Percentiles rank a stretch among this genome's conserved stretches.
Evolutionary conservation across 2,888 invertebrate species (phyloP).

Genomic region (Flexamia atlantica): DNA sequence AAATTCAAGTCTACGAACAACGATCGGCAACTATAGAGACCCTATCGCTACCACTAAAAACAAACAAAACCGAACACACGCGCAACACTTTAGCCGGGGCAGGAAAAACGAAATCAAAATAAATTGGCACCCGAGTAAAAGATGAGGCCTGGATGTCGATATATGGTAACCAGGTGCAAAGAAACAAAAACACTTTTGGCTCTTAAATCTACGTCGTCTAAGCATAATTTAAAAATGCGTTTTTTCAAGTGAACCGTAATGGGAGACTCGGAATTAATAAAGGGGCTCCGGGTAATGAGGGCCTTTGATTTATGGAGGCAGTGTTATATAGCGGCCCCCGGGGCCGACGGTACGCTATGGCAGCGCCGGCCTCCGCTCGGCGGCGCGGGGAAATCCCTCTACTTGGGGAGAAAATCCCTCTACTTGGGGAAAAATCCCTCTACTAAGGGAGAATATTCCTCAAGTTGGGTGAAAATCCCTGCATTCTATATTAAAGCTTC

Average conservation of each 20-base stretch:
- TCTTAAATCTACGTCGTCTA: slow-evolving; percentile 61
- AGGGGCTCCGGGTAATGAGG: slow-evolving; percentile 59
- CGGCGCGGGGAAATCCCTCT: neutral
- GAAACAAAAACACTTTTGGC: slow-evolving; percentile 54
- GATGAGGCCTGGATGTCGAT: slow-evolving; percentile 51
- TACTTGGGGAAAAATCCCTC: too few relatives aligned
- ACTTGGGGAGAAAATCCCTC: neutral
- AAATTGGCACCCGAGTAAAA: slow-evolving; percentile 50
- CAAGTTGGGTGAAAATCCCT: too few relatives aligned
- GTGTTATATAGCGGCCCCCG: slow-evolving; percentile 52
- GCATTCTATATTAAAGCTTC: too few relatives aligned
- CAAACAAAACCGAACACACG: slow-evolving; percentile 21
- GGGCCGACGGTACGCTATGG: too few relatives aligned
- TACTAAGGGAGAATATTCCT: too few relatives aligned
- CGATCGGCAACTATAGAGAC: too few relatives aligned
- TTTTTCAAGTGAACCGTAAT: slow-evolving; percentile 62
- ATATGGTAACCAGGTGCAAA: slow-evolving; percentile 56
- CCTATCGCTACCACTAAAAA: too few relatives aligned
- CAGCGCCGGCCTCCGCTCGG: neutral
- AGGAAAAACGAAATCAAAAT: slow-evolving; percentile 38
- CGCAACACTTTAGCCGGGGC: neutral
- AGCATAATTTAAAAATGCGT: slow-evolving; percentile 61
- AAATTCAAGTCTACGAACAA: too few relatives aligned
- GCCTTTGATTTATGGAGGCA: slow-evolving; percentile 55
- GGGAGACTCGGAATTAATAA: slow-evolving; percentile 62